These are phyloP conservation scores for Bemisia tabaci DNA, from an alignment of 1,140 invertebrate genomes.

Conservation along the genomic window DNA sequence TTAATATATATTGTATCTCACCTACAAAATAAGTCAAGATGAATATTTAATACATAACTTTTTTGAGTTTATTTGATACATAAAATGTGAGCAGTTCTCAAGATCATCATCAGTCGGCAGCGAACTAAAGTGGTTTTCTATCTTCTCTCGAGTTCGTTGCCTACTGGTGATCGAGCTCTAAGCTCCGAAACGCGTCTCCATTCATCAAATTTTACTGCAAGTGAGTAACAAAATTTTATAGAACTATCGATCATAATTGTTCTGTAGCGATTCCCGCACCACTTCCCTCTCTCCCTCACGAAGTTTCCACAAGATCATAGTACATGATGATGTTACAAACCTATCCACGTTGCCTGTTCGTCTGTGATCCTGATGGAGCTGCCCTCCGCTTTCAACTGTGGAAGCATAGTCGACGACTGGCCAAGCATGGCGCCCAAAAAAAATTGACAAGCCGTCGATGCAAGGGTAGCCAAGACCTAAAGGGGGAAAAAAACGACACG, in stretches of 20 bases:
- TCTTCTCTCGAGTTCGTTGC: too few species aligned
- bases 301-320: background rate
- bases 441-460: background rate
- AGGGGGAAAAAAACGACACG: background rate
- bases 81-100: too few species aligned
- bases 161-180: too few species aligned
- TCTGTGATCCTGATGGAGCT: background rate
- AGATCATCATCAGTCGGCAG: too few species aligned
- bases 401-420: constrained; percentile 7
- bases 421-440: constrained; percentile 8
- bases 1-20: too few species aligned
- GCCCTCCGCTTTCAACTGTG: constrained; percentile 2
- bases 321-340: constrained; percentile 5
- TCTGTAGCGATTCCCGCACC: background rate
- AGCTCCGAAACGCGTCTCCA: background rate
- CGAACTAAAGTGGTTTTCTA: too few species aligned
- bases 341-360: constrained; percentile 14
- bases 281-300: background rate
- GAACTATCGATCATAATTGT: background rate
- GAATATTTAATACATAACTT: too few species aligned
- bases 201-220: background rate
- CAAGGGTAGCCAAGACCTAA: background rate
- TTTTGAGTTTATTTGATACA: too few species aligned
- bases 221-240: background rate
- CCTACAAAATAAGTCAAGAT: too few species aligned